phyloP scores from a whole-genome alignment of 35 echinoderm and acorn worm species.

The Anneissia japonica region DNA sequence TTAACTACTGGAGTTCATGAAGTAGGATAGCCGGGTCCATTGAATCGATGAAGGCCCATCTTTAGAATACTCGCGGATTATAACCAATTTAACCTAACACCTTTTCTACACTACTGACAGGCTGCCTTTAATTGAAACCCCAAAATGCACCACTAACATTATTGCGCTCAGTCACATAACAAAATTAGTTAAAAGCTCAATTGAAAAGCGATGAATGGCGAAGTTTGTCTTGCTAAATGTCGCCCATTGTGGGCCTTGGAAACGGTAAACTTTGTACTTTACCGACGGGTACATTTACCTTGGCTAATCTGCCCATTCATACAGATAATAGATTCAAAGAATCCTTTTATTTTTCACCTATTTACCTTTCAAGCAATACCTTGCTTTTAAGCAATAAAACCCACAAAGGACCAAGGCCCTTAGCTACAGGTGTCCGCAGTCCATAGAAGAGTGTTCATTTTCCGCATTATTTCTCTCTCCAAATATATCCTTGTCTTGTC shows the following conservation, averaged over 20 bases:
- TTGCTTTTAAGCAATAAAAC: neutral
- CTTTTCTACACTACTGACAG: too few species aligned
- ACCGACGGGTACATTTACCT: neutral
- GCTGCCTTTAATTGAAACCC: neutral
- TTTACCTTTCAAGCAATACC: neutral
- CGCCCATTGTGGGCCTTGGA: constrained; percentile 2
- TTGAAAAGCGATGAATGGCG: neutral
- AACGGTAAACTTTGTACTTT: constrained; percentile 15
- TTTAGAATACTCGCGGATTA: neutral
- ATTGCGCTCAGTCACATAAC: neutral
- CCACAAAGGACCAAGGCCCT: neutral
- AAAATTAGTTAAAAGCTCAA: constrained; percentile 31
- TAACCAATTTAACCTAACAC: neutral
- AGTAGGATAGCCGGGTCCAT: neutral
- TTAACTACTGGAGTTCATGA: neutral
- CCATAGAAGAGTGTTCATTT: neutral
- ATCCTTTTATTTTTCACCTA: neutral
- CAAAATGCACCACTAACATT: neutral
- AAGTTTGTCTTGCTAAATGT: constrained; percentile 29
- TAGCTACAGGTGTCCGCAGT: neutral
- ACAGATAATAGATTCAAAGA: neutral
- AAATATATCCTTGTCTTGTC: neutral
- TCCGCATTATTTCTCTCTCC: neutral
- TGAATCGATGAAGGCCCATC: neutral
- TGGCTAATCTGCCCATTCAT: neutral